Conservation (phyloP, 2,888 invertebrate species). For the Diarsia rubi region DNA sequence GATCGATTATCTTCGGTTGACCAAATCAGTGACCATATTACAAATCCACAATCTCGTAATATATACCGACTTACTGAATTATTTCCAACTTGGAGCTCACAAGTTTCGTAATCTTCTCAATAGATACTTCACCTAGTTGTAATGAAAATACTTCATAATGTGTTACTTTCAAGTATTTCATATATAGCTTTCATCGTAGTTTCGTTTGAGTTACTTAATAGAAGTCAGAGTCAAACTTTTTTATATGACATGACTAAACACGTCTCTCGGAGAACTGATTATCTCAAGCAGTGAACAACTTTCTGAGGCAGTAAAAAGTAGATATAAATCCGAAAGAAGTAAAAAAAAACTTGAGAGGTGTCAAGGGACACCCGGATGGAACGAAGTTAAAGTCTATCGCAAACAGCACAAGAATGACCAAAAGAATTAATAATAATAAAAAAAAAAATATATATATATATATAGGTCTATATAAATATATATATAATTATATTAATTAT, state of each 20-base stretch:
- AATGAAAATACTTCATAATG: constrained; percentile 33
- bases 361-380: no score
- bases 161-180: constrained; percentile 6
- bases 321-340: not conserved
- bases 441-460: no score
- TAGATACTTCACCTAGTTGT: not conserved
- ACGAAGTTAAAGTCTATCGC: no score
- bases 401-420: no score
- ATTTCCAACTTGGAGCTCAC: constrained; percentile 7
- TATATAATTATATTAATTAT: no score
- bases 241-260: not conserved
- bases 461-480: no score
- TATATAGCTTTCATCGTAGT: not conserved
- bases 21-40: constrained; percentile 15
- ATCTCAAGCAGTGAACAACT: not conserved
- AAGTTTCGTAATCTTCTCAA: constrained; percentile 1
- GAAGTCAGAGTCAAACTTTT: not conserved
- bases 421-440: no score
- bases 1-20: not conserved
- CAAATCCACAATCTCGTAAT: constrained; percentile 5
- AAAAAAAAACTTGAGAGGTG: no score
- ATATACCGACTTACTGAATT: not conserved
- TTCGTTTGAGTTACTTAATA: not conserved
- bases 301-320: not conserved
- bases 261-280: not conserved